phyloP scores from a whole-genome alignment of 2,113 vertebrate genomes.

The Triplophysa siluroides region DNA sequence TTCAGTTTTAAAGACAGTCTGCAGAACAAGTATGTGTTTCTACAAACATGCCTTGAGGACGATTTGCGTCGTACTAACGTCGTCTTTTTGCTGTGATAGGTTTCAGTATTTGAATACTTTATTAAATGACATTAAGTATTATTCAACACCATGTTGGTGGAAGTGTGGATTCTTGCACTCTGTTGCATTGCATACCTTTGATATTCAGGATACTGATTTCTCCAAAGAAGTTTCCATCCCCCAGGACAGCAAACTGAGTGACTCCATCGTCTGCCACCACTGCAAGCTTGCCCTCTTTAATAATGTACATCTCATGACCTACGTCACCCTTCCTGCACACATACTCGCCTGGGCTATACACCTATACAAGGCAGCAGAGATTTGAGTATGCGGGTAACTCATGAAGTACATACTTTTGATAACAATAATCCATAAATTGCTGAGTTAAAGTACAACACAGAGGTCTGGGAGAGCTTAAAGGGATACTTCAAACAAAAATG shows the following conservation, averaged over 20 bases:
- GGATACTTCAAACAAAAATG: too few relatives aligned
- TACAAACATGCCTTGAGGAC: neutral
- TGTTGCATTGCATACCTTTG: conserved; percentile 73
- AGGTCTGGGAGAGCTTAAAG: neutral
- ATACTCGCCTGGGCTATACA: conserved; percentile 88
- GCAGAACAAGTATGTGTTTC: too few relatives aligned
- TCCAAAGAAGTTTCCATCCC: conserved; percentile 89
- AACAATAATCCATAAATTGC: neutral
- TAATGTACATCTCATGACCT: conserved; percentile 93
- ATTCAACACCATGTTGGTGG: neutral
- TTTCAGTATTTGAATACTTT: neutral
- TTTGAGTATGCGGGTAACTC: neutral
- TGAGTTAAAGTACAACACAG: neutral
- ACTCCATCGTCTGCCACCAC: conserved; percentile 88
- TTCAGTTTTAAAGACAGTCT: neutral
- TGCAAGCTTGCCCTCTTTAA: conserved; percentile 86
- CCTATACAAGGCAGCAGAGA: conserved; percentile 60
- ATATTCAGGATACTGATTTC: conserved; percentile 97
- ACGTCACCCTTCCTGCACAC: conserved; percentile 91
- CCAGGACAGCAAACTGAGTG: conserved; percentile 82
- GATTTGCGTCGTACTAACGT: neutral
- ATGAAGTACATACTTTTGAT: neutral
- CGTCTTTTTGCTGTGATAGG: neutral
- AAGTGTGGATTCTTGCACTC: neutral
- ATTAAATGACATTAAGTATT: neutral